Evolutionary conservation across 2,888 invertebrate genomes (phyloP), one percentile per base, ranked within the genome.

Genomic region (Phasia obesa): DNA sequence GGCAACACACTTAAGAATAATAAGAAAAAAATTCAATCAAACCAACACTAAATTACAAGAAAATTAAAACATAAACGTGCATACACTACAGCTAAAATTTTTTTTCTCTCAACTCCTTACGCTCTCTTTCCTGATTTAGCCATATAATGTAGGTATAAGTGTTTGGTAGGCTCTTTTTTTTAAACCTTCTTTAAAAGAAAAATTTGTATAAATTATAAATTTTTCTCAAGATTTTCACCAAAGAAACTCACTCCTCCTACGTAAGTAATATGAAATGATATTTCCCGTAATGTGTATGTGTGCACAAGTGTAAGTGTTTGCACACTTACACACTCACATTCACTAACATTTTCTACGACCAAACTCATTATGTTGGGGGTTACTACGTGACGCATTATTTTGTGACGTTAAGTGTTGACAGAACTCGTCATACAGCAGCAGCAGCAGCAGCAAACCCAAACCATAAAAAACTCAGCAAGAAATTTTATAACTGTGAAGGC

Each of bases 371-470:
- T 64, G 44, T 59, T 74, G 49, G 49, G 49, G 69, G 74, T 65
- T 78, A 75, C 64, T 53, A 75, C 47, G 75, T 59, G 65, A 71
- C 70, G 65, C 74, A 67, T 78, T 62, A 77, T 82, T 78, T 69
- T 70, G 23, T 69, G 44, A 53, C 57, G 49, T 71, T 71, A 59
- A 65, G 31, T 42, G 78, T 57, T 51, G 71, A 7, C 57, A 23
- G 15, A 60, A 49, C 25, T 55, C 44, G 31, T 35, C 73, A 53
- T 21, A 27, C 6, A 31, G 19, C 25, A 35, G n/a, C n/a, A 27
- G 13, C 70, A 23, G n/a, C n/a, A 49, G 49, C 15, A 53, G 25
- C 11, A 5, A 17, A n/a, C n/a, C 1, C 27, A 31, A 19, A 27
- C 27, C 49, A 9, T 23, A 35, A 74, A 35, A 5, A 75, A 35